Evolutionary conservation across 35 echinoderm and acorn worm species (phyloP).

Genomic region (Apostichopus parvimensis): DNA sequence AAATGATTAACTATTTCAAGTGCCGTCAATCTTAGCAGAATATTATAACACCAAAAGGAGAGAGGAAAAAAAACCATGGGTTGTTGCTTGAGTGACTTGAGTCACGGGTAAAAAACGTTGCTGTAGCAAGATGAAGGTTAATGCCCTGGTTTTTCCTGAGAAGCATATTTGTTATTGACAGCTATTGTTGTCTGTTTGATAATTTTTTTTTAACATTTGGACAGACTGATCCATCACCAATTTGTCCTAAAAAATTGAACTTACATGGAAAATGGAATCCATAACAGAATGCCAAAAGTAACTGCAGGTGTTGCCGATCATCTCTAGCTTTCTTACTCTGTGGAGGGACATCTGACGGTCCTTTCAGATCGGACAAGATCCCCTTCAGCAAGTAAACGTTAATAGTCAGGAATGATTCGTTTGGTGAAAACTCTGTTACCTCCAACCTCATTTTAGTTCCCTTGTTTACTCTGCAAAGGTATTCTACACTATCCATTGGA

Average conservation of each 20-base stretch:
- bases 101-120: no score
- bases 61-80: no score
- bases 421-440: constrained; percentile 42
- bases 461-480: constrained; percentile 25
- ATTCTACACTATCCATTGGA: constrained; percentile 39
- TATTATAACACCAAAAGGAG: no score
- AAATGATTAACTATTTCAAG: no score
- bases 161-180: no score
- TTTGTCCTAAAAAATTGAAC: not conserved
- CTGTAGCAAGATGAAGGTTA: no score
- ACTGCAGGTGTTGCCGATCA: constrained; percentile 6
- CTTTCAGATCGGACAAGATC: constrained; percentile 14
- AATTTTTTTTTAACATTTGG: not conserved
- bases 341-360: constrained; percentile 19
- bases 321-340: not conserved
- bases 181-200: not conserved
- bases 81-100: no score
- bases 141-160: no score
- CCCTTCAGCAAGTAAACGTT: constrained; percentile 48
- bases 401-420: constrained; percentile 6
- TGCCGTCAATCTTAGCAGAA: no score
- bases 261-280: constrained; percentile 2
- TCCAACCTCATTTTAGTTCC: constrained; percentile 32
- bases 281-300: constrained; percentile 49
- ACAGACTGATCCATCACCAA: no score